Evolutionary conservation across 2,113 vertebrate genomes (phyloP), one percentile per base, ranked within the genome.

Genomic region (Xerus inauris): DNA sequence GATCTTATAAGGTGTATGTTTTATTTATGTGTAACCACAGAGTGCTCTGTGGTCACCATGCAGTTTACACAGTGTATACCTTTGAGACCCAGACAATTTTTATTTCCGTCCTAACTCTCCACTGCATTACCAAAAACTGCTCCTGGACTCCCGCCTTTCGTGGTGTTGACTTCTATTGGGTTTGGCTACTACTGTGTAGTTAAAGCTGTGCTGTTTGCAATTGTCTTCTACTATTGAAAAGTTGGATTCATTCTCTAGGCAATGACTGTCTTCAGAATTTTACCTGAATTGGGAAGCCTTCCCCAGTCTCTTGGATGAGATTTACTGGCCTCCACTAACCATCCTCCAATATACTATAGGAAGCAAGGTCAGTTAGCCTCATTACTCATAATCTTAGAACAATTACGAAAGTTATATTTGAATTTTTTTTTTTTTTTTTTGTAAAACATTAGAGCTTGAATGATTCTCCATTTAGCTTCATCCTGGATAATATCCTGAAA

Each of bases 281-380:
- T 32, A 45, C 22, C 1, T 16, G 10, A 20, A 32, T 30, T 6
- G 8, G 28, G 49, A 91, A 62, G 38, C 1, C 6, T 45, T 40
- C 82, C 26, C 5, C 3, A 3, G 24, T 54, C 16, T 91, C 79
- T 22, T 10, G 35, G 3, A 47, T 0, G 26, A 24, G 11, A 79
- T 26, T 40, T 5, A 0, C 17, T 4, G 8, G 14, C 22, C 28
- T 57, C n/a, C 45, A 49, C 6, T 42, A 51, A 35, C 0, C 57
- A 51, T 6, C 12, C 6, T 13, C 59, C 9, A 3, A 0, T 7
- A n/a, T 32, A 71, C 35, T 19, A 6, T 24, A 85, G 45, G 65
- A 81, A 19, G 28, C 77, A 87, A 73, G 24, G 8, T 57, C 72
- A 35, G 3, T 28, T 81, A 10, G 5, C 20, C 22, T 65, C 30